These are phyloP conservation scores for Ctenodactylus gundi DNA, from an alignment of 2,113 vertebrate species.

Conservation along the genomic window DNA sequence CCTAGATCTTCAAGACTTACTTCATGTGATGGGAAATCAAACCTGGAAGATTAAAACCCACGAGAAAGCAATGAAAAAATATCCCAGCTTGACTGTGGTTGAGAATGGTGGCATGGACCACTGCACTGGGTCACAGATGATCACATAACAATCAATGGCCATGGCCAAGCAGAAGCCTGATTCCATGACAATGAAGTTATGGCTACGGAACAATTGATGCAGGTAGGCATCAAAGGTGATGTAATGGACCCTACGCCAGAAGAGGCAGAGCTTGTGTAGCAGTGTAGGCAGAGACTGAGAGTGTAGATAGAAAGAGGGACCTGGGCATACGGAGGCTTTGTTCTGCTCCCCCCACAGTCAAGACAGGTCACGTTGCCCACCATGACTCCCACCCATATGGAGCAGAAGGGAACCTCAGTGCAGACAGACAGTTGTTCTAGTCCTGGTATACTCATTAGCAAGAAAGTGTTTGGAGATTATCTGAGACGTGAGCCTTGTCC, in stretches of 20 bases:
- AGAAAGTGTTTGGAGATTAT: accelerated
- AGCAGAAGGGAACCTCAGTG: background rate
- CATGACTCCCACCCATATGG: background rate
- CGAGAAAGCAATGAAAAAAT: too few species aligned
- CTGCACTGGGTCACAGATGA: background rate
- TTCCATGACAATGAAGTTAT: slow-evolving; percentile 55
- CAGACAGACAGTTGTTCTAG: background rate
- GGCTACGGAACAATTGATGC: slow-evolving; percentile 49
- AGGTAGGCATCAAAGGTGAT: background rate
- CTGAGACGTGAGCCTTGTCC: background rate
- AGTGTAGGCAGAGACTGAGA: background rate
- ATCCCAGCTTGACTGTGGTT: background rate
- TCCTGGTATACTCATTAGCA: slow-evolving; percentile 42
- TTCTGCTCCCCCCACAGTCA: background rate
- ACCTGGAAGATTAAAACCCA: too few species aligned
- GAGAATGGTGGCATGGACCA: slow-evolving; percentile 32
- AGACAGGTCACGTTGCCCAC: background rate
- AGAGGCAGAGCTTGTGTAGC: slow-evolving; percentile 50
- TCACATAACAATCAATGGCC: too few species aligned
- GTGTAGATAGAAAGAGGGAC: slow-evolving; percentile 13
- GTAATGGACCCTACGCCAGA: background rate
- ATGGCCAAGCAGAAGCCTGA: slow-evolving; percentile 47
- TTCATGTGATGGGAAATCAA: too few species aligned
- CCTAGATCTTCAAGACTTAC: too few species aligned
- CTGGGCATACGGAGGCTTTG: slow-evolving; percentile 43